These are phyloP conservation scores for Idaea straminata DNA, from an alignment of 2,888 invertebrate species.

Conservation along the genomic window DNA sequence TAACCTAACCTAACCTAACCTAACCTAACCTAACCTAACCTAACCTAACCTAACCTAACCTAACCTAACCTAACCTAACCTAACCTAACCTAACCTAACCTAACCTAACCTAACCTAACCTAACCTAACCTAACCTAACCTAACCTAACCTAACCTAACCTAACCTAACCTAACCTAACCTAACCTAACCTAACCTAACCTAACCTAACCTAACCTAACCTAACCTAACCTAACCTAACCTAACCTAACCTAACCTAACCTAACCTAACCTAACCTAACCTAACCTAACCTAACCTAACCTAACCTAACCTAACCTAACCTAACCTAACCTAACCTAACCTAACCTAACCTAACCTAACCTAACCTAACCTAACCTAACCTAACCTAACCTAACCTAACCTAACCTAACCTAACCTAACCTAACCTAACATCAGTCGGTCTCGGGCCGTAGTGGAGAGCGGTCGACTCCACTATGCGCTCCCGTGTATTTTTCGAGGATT, in stretches of 20 bases:
- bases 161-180: no score
- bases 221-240: slow-evolving; percentile 13
- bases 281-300: slow-evolving; percentile 16
- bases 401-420: slow-evolving; percentile 21
- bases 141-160: no score
- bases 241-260: slow-evolving; percentile 16
- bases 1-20: no score
- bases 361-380: slow-evolving; percentile 18
- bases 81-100: no score
- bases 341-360: slow-evolving; percentile 16
- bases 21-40: no score
- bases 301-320: slow-evolving; percentile 16
- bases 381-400: slow-evolving; percentile 19
- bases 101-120: no score
- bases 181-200: slow-evolving; percentile 14
- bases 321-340: slow-evolving; percentile 16
- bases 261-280: slow-evolving; percentile 16
- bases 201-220: slow-evolving; percentile 11
- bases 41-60: no score
- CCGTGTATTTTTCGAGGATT: no score
- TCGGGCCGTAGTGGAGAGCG: no score
- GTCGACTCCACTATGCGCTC: no score
- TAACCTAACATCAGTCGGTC: slow-evolving; percentile 23
- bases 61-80: no score
- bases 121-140: no score